Conservation (phyloP, 2,888 invertebrate species). For the Protophormia terraenovae region DNA sequence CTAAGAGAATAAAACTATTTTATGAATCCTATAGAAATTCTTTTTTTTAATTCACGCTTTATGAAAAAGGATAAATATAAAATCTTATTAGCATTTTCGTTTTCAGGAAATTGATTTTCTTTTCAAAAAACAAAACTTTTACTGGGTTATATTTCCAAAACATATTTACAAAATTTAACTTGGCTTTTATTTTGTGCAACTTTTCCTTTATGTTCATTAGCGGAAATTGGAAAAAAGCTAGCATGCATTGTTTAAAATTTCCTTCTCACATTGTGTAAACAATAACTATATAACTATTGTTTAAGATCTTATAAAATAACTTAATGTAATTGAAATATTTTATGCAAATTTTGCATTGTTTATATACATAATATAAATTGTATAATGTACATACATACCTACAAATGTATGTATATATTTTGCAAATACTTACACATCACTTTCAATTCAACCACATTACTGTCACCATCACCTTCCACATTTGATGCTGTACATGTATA, state of each 20-base stretch:
- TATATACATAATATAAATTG: too few relatives aligned
- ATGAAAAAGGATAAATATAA: too few relatives aligned
- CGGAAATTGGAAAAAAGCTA: constrained; percentile 36
- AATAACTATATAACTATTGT: too few relatives aligned
- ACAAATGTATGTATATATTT: neutral
- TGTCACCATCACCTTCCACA: constrained; percentile 94
- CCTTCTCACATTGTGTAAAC: too few relatives aligned
- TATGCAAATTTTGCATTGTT: neutral
- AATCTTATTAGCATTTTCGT: too few relatives aligned
- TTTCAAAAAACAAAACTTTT: too few relatives aligned
- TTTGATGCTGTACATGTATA: constrained; percentile 95
- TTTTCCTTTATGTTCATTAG: constrained; percentile 32
- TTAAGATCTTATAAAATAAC: neutral
- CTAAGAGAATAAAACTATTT: too few relatives aligned
- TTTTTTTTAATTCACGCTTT: too few relatives aligned
- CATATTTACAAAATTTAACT: neutral
- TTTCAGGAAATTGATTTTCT: too few relatives aligned
- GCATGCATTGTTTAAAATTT: neutral
- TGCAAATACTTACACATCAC: constrained; percentile 97
- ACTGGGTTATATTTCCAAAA: neutral
- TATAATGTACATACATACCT: too few relatives aligned
- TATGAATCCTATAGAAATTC: too few relatives aligned
- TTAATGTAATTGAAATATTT: constrained; percentile 1
- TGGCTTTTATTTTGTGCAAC: neutral
- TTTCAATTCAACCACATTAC: constrained; percentile 89